Base-by-base conservation (phyloP, 2,888 invertebrate species). In the Phania funesta region DNA sequence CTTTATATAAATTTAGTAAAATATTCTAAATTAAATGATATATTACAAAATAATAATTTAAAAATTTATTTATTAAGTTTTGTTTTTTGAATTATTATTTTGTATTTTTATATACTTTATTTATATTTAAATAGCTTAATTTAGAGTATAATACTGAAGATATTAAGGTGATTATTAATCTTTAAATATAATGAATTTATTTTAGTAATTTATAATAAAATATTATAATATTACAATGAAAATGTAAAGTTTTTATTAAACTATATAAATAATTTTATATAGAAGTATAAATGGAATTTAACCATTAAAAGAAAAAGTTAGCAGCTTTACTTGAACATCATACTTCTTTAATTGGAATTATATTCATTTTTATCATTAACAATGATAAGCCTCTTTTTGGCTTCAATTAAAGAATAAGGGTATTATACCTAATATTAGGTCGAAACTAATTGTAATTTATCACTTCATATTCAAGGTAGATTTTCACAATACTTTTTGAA, bases 141-240 rank as follows among this genome's bases (percentile, higher is more conserved):
- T 84, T 86, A 92, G 91, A 92, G 91, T 87, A 85, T 91, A 81
- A 90, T 88, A 90, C 86, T 92, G 92, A 92, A 92, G 92, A 76
- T n/a, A n/a, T n/a, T n/a, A n/a, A n/a, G n/a, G n/a, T n/a, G n/a
- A n/a, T n/a, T n/a, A n/a, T n/a, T n/a, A n/a, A n/a, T n/a, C n/a
- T n/a, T n/a, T n/a, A n/a, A n/a, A n/a, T n/a, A n/a, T n/a, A n/a
- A n/a, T n/a, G 87, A 90, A 89, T 84, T 86, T 52, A 18, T 73
- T 74, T 84, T 86, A 87, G 87, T 88, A 88, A 87, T 87, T 88
- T 87, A 87, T 87, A 88, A 87, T 87, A 86, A 84, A 48, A 84
- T 84, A 65, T 87, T 92, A 92, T 93, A 92, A 91, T 92, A 92
- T 93, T 93, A 93, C 92, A 93, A 87, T 93, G 93, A 93, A 94